These are phyloP conservation scores for Centropus unirufus DNA, from an alignment of 2,113 vertebrate species.

Conservation along the genomic window DNA sequence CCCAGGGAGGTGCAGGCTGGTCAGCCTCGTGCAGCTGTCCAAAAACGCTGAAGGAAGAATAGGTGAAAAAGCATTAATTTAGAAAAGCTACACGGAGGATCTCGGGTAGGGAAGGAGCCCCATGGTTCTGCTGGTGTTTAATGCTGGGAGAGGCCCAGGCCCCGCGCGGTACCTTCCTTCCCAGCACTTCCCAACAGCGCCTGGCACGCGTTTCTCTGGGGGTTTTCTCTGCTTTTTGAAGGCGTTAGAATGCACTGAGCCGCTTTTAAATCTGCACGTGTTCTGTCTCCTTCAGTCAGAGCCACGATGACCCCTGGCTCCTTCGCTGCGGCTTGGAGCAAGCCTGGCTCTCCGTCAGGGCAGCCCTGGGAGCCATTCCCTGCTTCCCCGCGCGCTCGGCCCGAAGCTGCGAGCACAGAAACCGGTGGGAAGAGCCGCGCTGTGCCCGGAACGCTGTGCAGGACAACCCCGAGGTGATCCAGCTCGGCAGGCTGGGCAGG, in stretches of 20 bases:
- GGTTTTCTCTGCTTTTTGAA: background rate
- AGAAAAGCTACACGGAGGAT: background rate
- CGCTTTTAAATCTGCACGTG: background rate
- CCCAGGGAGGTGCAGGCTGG: no score
- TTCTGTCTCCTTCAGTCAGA: background rate
- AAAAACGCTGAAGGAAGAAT: background rate
- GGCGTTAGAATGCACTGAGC: background rate
- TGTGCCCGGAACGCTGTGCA: conserved; percentile 3
- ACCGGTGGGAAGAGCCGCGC: background rate
- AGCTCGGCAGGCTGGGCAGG: conserved; percentile 44
- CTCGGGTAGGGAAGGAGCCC: no score
- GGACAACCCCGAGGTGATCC: background rate
- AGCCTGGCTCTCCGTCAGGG: background rate
- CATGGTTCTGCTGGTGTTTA: no score
- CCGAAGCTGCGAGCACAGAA: no score
- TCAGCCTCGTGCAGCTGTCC: background rate
- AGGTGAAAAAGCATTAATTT: background rate
- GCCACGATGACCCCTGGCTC: background rate
- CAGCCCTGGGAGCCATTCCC: background rate
- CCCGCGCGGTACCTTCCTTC: no score
- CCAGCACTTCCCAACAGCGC: background rate
- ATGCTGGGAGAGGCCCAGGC: no score
- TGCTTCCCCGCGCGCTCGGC: no score
- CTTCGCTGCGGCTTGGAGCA: background rate
- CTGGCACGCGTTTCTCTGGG: background rate